Conservation (phyloP, 1,140 invertebrate genomes). For the Microplitis demolitor region DNA sequence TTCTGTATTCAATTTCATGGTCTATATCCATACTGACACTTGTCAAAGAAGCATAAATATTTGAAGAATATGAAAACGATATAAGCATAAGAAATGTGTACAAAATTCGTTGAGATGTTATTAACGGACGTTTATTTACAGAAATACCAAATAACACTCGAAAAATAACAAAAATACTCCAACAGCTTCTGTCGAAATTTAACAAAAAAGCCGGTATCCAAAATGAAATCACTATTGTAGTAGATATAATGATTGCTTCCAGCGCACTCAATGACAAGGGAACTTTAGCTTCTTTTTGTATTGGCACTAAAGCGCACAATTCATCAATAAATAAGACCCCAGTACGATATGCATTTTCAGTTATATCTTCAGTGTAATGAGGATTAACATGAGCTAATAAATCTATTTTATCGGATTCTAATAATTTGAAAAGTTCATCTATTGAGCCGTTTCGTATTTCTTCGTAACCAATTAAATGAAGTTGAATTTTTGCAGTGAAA, state of each 20-base stretch:
- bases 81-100: not conserved
- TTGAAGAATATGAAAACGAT: slow-evolving; percentile 17
- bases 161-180: slow-evolving; percentile 12
- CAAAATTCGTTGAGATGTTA: slow-evolving; percentile 1
- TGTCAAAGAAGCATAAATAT: slow-evolving; percentile 14
- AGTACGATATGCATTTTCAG: not conserved
- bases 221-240: not conserved
- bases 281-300: not conserved
- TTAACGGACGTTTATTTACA: not conserved
- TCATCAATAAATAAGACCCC: slow-evolving; percentile 1
- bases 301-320: slow-evolving; percentile 18
- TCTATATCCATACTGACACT: not conserved
- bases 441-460: not conserved
- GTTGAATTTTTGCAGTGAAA: slow-evolving; percentile 12
- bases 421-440: not conserved
- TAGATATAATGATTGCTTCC: not conserved
- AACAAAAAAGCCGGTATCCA: not conserved
- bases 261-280: not conserved
- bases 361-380: slow-evolving; percentile 15
- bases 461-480: not conserved
- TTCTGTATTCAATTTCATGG: not conserved
- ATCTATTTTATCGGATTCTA: slow-evolving; percentile 23
- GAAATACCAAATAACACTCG: slow-evolving; percentile 15
- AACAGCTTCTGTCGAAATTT: not conserved
- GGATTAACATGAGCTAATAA: slow-evolving; percentile 16